A percentile compares a stretch with the other conserved stretches of the same genome.
Conservation (phyloP, 2,113 vertebrate genomes). For the Sisor rabdophorus region DNA sequence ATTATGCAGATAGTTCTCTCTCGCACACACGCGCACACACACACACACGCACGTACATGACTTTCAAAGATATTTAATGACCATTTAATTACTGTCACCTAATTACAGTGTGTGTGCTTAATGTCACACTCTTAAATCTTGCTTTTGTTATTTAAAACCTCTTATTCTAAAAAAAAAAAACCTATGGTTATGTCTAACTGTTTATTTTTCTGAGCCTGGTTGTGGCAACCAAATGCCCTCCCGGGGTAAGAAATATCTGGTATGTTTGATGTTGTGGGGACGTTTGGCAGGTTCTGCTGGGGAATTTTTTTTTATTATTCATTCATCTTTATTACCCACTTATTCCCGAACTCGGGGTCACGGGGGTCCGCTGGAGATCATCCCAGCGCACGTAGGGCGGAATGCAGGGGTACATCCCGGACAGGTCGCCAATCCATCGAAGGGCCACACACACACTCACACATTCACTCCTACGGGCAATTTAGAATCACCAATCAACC, state of each 20-base stretch:
- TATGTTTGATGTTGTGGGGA: background rate
- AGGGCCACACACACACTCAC: no score
- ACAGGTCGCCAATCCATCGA: no score
- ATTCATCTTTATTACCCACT: no score
- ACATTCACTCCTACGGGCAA: no score
- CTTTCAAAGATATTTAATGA: constrained; percentile 64
- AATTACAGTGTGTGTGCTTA: constrained; percentile 49
- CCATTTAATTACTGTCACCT: constrained; percentile 62
- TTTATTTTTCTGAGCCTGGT: background rate
- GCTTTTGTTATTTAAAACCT: background rate
- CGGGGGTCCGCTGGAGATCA: no score
- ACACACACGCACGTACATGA: constrained; percentile 33
- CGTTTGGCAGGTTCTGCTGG: background rate
- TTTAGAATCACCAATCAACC: no score
- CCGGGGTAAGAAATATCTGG: background rate
- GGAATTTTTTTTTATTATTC: no score
- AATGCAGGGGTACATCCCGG: no score
- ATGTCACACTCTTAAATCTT: background rate
- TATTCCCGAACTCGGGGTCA: no score
- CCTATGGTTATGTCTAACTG: background rate
- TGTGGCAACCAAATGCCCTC: background rate
- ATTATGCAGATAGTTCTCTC: constrained; percentile 43
- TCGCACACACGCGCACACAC: constrained; percentile 29
- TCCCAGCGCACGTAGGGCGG: no score
- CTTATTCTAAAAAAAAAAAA: background rate